phyloP scores from a whole-genome alignment of 2,113 vertebrate species.

The Hippopotamus amphibius region DNA sequence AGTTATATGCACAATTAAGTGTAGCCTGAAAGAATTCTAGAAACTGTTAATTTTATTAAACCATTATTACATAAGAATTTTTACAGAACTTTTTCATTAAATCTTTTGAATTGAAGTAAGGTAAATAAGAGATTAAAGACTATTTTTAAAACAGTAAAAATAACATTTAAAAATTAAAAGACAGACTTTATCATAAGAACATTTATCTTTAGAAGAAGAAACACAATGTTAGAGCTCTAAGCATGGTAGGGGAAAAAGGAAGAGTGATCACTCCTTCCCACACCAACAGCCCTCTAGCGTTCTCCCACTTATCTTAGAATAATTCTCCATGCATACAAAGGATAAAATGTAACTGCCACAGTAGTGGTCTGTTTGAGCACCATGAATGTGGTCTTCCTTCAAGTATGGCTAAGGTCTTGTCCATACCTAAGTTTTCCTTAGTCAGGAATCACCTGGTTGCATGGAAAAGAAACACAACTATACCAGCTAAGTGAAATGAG shows the following conservation, averaged over 20 bases:
- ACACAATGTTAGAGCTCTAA: conserved; percentile 44
- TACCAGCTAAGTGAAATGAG: neutral
- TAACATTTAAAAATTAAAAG: conserved; percentile 44
- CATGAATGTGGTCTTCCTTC: neutral
- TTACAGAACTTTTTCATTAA: conserved; percentile 25
- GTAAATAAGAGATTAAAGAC: neutral
- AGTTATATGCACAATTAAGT: neutral
- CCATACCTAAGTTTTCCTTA: neutral
- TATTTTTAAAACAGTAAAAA: conserved; percentile 23
- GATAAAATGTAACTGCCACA: neutral
- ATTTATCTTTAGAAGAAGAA: conserved; percentile 18
- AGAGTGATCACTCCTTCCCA: neutral
- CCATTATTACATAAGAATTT: conserved; percentile 8
- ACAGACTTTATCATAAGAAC: neutral
- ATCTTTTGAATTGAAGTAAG: neutral
- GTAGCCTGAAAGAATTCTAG: neutral
- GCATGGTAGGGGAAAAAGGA: neutral
- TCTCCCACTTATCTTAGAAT: neutral
- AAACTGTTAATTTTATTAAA: conserved; percentile 37
- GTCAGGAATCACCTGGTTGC: neutral
- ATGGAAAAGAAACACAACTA: neutral
- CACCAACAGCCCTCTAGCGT: neutral
- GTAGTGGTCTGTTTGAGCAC: neutral
- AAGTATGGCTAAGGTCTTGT: neutral
- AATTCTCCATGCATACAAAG: neutral